Evolutionary conservation across 2,888 invertebrate genomes (phyloP).

Genomic region (Isotomurus palustris): DNA sequence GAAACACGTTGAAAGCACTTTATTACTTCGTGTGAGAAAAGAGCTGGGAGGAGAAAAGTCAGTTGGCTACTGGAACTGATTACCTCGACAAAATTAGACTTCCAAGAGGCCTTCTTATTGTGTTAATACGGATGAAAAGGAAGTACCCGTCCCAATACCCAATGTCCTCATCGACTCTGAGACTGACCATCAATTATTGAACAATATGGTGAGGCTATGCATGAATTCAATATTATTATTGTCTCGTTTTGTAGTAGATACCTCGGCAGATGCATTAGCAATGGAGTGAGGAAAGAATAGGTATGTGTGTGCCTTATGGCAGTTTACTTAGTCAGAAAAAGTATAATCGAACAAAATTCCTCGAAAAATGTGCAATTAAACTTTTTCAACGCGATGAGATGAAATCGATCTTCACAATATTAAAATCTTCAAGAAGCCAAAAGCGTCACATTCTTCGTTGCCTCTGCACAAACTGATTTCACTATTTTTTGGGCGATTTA

Average conservation of each 20-base stretch:
- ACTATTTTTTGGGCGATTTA: too few relatives aligned
- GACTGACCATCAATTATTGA: slow-evolving; percentile 10
- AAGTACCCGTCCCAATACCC: neutral
- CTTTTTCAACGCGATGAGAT: too few relatives aligned
- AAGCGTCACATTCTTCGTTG: too few relatives aligned
- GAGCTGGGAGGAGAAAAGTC: neutral
- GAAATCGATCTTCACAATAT: too few relatives aligned
- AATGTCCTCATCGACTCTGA: neutral
- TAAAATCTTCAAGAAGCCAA: too few relatives aligned
- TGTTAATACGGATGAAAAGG: neutral
- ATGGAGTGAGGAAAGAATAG: neutral
- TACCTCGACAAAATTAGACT: slow-evolving; percentile 5
- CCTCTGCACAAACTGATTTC: too few relatives aligned
- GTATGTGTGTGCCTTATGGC: slow-evolving; percentile 10
- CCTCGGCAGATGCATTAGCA: too few relatives aligned
- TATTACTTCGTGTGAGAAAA: neutral
- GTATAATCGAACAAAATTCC: slow-evolving; percentile 9
- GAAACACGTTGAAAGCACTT: neutral
- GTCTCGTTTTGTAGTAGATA: neutral
- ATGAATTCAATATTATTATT: neutral
- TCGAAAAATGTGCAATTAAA: slow-evolving; percentile 11
- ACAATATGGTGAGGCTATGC: slow-evolving; percentile 2
- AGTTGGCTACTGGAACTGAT: slow-evolving; percentile 9
- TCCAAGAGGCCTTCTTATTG: neutral
- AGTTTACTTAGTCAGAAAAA: slow-evolving; percentile 4